Conservation (phyloP, 2,888 invertebrate genomes). For the Phrixothrix hirtus region DNA sequence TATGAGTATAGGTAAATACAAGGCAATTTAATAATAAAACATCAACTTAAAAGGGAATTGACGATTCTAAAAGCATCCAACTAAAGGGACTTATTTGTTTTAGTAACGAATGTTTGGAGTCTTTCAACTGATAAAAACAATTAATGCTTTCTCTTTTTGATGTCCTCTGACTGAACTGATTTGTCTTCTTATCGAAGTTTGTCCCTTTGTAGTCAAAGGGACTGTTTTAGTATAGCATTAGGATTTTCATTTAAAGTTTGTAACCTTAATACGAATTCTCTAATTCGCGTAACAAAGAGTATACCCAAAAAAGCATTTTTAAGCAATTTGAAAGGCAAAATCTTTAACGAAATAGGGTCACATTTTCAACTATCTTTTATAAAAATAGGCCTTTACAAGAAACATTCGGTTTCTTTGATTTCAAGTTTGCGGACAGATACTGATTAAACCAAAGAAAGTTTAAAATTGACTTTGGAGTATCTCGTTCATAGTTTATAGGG, state of each 20-base stretch:
- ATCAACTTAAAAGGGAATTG: slow-evolving; percentile 8
- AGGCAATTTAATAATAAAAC: slow-evolving; percentile 16
- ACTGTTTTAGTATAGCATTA: slow-evolving; percentile 11
- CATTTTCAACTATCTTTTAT: slow-evolving; percentile 1
- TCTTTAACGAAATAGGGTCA: neutral
- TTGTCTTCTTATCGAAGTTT: slow-evolving; percentile 19
- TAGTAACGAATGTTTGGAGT: slow-evolving; percentile 16
- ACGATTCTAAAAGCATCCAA: slow-evolving; percentile 5
- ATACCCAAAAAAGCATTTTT: too few species aligned
- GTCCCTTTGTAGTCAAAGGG: slow-evolving; percentile 15
- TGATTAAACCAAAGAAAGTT: slow-evolving; percentile 19
- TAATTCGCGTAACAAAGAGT: neutral
- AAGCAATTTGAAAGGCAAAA: neutral
- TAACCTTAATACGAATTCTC: neutral
- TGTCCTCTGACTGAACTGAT: slow-evolving; percentile 17
- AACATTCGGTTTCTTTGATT: slow-evolving; percentile 9
- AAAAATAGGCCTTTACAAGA: slow-evolving; percentile 15
- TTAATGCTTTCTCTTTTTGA: slow-evolving; percentile 22
- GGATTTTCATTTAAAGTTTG: slow-evolving; percentile 16
- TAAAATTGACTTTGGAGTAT: slow-evolving; percentile 26
- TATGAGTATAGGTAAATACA: neutral
- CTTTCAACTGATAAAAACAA: slow-evolving; percentile 13
- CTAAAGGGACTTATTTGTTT: slow-evolving; percentile 18
- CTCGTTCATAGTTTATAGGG: slow-evolving; percentile 25
- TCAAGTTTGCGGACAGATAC: slow-evolving; percentile 15